phyloP scores from a whole-genome alignment of 2,113 vertebrate species.

The Eudyptes chrysolophus region DNA sequence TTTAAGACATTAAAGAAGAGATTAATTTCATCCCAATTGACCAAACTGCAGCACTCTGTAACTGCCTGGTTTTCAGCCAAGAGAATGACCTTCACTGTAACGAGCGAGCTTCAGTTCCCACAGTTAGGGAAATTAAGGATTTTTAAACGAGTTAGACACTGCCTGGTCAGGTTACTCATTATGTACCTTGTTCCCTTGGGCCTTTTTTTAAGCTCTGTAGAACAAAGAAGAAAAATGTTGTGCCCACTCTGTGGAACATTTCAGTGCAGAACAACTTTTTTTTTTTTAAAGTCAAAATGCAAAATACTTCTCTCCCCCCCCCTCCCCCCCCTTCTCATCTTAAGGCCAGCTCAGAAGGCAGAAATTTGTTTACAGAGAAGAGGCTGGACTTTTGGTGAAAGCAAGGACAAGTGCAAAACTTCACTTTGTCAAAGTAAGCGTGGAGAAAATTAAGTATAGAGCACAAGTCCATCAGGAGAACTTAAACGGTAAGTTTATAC shows the following conservation, averaged over 20 bases:
- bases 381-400: background rate
- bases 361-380: background rate
- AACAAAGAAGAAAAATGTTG: background rate
- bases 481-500: background rate
- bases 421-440: background rate
- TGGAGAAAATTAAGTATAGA: background rate
- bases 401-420: background rate
- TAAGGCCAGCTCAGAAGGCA: background rate
- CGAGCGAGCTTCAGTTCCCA: conserved; percentile 19
- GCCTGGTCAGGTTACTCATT: conserved; percentile 54
- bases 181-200: conserved; percentile 33
- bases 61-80: background rate
- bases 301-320: too few relatives aligned
- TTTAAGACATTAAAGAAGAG: background rate
- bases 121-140: background rate
- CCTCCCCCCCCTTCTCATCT: background rate
- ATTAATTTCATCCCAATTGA: background rate
- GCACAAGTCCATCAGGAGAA: background rate
- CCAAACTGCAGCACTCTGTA: background rate
- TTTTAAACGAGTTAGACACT: background rate
- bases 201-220: conserved; percentile 24
- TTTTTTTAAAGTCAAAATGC: background rate
- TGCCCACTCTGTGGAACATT: background rate
- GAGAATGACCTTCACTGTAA: conserved; percentile 48
- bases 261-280: background rate